phyloP scores from a whole-genome alignment of 2,888 invertebrate species.

The Piscicola geometra region DNA sequence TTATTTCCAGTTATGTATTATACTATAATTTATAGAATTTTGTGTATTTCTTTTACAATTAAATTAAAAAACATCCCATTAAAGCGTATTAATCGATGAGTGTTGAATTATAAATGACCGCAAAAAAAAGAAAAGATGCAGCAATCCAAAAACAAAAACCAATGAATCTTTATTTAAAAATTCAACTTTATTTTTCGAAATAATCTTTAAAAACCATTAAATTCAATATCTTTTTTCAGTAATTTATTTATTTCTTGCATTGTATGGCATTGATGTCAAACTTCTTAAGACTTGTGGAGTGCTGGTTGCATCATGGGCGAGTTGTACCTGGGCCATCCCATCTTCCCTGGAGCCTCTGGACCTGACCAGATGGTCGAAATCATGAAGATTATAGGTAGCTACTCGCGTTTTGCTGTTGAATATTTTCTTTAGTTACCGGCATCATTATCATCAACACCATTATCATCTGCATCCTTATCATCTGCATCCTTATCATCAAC shows the following conservation, averaged over 20 bases:
- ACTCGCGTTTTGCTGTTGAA: too few relatives aligned
- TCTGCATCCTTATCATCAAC: too few relatives aligned
- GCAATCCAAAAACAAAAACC: background rate
- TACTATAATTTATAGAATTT: too few relatives aligned
- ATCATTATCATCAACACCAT: too few relatives aligned
- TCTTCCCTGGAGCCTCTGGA: slow-evolving; percentile 97
- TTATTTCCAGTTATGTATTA: too few relatives aligned
- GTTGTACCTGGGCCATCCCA: slow-evolving; percentile 90
- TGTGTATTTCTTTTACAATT: too few relatives aligned
- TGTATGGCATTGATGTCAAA: slow-evolving; percentile 26
- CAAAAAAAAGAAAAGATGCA: too few relatives aligned
- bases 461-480: too few relatives aligned
- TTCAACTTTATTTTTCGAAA: background rate
- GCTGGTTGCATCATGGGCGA: slow-evolving; percentile 98
- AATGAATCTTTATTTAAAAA: background rate
- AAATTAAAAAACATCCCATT: too few relatives aligned
- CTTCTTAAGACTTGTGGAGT: slow-evolving; percentile 99
- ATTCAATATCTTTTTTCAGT: background rate
- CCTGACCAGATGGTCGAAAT: slow-evolving; percentile 99
- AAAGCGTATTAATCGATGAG: too few relatives aligned
- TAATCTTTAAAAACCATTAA: background rate
- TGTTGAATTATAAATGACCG: too few relatives aligned
- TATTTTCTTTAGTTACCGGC: too few relatives aligned
- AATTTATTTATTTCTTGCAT: background rate
- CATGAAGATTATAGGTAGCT: slow-evolving; percentile 82